These are phyloP conservation scores for Muraenolepis orangiensis DNA, from an alignment of 2,797 vertebrate genomes.

Conservation along the genomic window DNA sequence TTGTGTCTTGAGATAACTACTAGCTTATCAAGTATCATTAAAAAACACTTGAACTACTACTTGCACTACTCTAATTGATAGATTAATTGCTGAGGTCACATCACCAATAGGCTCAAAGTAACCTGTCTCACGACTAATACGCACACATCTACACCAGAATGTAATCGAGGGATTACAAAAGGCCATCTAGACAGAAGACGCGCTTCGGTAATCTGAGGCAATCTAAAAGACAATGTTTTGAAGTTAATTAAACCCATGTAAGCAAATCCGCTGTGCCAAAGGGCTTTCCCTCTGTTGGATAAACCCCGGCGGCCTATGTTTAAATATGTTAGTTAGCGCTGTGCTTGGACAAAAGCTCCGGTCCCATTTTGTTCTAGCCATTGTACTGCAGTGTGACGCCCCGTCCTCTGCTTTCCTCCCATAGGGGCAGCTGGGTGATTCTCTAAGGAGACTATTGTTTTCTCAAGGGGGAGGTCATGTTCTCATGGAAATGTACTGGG, in stretches of 20 bases:
- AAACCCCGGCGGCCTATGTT: not conserved
- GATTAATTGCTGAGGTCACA: no score
- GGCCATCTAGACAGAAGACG: not conserved
- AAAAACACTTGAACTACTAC: no score
- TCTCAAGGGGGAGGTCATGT: constrained; percentile 56
- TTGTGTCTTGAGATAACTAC: not conserved
- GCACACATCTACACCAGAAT: not conserved
- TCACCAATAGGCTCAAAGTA: no score
- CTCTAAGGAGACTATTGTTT: constrained; percentile 61
- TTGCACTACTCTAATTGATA: no score
- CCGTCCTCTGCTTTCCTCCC: constrained; percentile 41
- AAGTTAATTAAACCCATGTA: constrained; percentile 41
- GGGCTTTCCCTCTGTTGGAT: not conserved
- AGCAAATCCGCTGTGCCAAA: not conserved
- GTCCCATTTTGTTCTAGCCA: constrained; percentile 40
- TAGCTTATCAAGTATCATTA: not conserved
- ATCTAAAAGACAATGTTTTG: constrained; percentile 33
- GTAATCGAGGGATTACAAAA: not conserved
- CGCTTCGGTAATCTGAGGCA: not conserved
- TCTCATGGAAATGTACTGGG: constrained; percentile 62
- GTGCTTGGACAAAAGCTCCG: constrained; percentile 45
- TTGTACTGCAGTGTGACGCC: constrained; percentile 54
- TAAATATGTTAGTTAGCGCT: constrained; percentile 35
- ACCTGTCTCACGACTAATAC: no score
- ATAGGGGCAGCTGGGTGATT: constrained; percentile 37